Conservation (phyloP, 2,888 invertebrate species). For the Hyles lineata region DNA sequence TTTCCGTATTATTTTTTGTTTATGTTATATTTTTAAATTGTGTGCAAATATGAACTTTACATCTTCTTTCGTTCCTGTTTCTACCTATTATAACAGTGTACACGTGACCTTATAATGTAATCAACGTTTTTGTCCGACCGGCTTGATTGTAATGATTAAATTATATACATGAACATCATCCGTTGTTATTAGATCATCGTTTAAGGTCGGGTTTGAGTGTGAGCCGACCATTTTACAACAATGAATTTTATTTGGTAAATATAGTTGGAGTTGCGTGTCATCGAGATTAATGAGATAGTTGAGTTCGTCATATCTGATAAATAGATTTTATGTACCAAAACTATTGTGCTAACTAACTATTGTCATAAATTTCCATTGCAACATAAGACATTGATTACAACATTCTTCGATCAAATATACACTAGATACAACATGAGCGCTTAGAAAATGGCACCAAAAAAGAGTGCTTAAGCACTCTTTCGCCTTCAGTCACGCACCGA, state of each 20-base stretch:
- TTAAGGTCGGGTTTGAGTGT: slow-evolving; percentile 47
- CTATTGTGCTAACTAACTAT: not conserved
- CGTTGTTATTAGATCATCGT: slow-evolving; percentile 66
- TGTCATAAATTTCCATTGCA: not conserved
- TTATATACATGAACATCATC: slow-evolving; percentile 63
- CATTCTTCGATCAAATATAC: too few relatives aligned
- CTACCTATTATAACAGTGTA: slow-evolving; percentile 27
- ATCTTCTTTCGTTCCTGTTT: not conserved
- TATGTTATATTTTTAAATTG: not conserved
- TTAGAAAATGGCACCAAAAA: too few relatives aligned
- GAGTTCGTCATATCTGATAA: slow-evolving; percentile 14
- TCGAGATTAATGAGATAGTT: not conserved
- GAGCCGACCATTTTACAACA: too few relatives aligned
- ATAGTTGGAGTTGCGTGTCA: not conserved
- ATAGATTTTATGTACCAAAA: not conserved
- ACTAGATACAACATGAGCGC: too few relatives aligned
- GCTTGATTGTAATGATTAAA: slow-evolving; percentile 55
- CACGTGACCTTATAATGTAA: slow-evolving; percentile 35
- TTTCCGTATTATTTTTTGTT: not conserved
- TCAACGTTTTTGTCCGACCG: slow-evolving; percentile 30
- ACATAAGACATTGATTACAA: not conserved
- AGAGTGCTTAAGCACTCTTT: too few relatives aligned
- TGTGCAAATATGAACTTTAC: not conserved
- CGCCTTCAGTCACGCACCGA: too few relatives aligned
- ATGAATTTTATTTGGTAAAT: slow-evolving; percentile 5